These are phyloP conservation scores for Strigamia maritima DNA, from an alignment of 2,888 invertebrate species.

Conservation along the genomic window DNA sequence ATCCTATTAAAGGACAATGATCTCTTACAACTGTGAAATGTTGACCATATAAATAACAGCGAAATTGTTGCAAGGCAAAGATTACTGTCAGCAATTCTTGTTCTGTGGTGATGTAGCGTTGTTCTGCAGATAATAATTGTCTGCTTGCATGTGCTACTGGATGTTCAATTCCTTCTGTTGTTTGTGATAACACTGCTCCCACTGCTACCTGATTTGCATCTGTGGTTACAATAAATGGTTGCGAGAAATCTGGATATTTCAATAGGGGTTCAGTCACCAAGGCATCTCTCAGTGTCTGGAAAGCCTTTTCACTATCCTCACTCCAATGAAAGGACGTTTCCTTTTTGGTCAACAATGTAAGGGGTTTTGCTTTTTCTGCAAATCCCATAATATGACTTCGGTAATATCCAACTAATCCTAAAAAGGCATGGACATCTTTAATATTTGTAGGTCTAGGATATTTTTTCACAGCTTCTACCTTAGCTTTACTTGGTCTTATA, in stretches of 20 bases:
- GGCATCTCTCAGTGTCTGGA: too few relatives aligned
- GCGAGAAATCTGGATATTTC: neutral
- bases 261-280: neutral
- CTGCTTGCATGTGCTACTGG: neutral
- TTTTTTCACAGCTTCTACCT: neutral
- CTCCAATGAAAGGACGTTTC: neutral
- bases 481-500: neutral
- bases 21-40: neutral
- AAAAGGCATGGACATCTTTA: neutral
- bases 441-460: neutral
- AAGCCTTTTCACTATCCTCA: neutral
- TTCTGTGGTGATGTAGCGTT: neutral
- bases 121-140: neutral
- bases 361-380: neutral
- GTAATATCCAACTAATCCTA: conserved; percentile 35
- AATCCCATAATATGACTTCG: neutral
- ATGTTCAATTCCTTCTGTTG: neutral
- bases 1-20: neutral
- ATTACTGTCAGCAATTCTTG: neutral
- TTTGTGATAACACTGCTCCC: conserved; percentile 28
- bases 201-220: neutral
- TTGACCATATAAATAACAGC: neutral
- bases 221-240: neutral
- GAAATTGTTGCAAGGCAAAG: neutral
- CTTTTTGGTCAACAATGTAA: neutral